These are phyloP conservation scores for Pachydiplax longipennis DNA, from an alignment of 2,888 invertebrate species.

Conservation along the genomic window DNA sequence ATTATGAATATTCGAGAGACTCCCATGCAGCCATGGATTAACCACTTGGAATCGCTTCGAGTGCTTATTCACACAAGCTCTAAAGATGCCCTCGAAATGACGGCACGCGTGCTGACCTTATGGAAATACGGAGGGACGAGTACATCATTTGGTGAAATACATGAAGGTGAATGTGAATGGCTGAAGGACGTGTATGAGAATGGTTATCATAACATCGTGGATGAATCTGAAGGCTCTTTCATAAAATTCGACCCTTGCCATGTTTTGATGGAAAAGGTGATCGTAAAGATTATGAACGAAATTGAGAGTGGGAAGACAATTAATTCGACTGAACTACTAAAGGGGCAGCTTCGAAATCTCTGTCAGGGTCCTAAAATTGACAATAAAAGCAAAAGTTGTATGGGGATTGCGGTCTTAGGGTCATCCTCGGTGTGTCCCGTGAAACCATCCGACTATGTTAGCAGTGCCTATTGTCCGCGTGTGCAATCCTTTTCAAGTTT, in stretches of 20 bases:
- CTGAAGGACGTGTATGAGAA: not conserved
- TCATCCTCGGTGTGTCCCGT: not conserved
- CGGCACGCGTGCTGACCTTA: not conserved
- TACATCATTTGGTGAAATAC: not conserved
- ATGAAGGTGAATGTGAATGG: not conserved
- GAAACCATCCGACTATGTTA: not conserved
- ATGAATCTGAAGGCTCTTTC: not conserved
- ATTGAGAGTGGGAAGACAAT: not conserved
- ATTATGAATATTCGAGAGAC: not conserved
- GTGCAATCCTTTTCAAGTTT: not conserved
- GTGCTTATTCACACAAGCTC: not conserved
- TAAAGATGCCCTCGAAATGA: not conserved
- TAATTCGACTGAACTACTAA: not conserved
- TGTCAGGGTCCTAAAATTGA: not conserved
- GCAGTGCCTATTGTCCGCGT: not conserved
- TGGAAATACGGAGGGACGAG: slow-evolving; percentile 44
- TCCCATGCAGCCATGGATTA: not conserved
- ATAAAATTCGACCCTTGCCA: not conserved
- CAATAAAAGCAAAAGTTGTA: not conserved
- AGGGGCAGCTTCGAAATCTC: not conserved
- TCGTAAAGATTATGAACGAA: not conserved
- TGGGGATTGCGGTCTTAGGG: not conserved
- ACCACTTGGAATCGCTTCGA: not conserved
- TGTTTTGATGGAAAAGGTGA: not conserved
- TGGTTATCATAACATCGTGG: not conserved